A percentile compares a stretch with the other conserved stretches of the same genome.
Evolutionary conservation across 2,888 invertebrate species (phyloP).

Genomic region (Galerucella nymphaeae): DNA sequence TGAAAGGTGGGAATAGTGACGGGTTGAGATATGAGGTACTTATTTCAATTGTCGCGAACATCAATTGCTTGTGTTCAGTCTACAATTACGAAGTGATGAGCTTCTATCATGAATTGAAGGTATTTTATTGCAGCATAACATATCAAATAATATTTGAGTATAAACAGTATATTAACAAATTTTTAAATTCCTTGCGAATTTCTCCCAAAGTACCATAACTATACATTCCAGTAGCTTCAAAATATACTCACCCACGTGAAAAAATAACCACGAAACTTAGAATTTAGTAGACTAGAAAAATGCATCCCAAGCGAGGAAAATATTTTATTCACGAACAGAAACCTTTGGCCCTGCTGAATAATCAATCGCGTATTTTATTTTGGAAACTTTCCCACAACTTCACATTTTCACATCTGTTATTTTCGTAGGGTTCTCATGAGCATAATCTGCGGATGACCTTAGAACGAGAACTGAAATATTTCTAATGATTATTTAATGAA

Average conservation of each 20-base stretch:
- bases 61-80: too few relatives aligned
- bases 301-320: conserved; percentile 28
- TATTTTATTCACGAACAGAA: conserved; percentile 36
- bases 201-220: background rate
- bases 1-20: too few relatives aligned
- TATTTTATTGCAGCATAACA: too few relatives aligned
- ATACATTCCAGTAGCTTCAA: background rate
- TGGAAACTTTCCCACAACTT: conserved; percentile 15
- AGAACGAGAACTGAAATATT: conserved; percentile 26
- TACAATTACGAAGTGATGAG: too few relatives aligned
- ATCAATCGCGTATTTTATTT: conserved; percentile 33
- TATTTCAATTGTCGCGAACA: too few relatives aligned
- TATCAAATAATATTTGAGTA: too few relatives aligned
- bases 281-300: conserved; percentile 31
- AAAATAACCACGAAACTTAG: conserved; percentile 7
- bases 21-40: too few relatives aligned
- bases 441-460: conserved; percentile 29
- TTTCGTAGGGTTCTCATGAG: conserved; percentile 22
- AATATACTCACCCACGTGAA: background rate
- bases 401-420: conserved; percentile 24
- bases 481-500: conserved; percentile 36
- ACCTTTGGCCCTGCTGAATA: conserved; percentile 34
- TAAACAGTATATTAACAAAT: too few relatives aligned
- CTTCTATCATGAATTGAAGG: too few relatives aligned
- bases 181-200: too few relatives aligned